phyloP scores from a whole-genome alignment of 2,797 vertebrate species.

The Silurus aristotelis region DNA sequence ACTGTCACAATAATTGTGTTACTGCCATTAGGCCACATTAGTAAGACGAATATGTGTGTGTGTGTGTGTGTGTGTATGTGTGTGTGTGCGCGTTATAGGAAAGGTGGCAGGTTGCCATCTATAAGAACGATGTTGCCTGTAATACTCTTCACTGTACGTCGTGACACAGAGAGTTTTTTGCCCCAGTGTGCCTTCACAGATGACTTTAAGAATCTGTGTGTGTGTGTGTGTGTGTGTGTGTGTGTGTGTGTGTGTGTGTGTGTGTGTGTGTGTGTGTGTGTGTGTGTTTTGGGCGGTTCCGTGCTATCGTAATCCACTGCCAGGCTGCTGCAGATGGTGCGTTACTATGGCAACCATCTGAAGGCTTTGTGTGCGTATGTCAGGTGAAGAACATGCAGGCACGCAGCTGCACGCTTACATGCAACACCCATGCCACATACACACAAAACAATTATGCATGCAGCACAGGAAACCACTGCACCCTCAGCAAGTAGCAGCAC shows the following conservation, averaged over 20 bases:
- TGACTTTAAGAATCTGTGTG: constrained; percentile 11
- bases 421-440: constrained; percentile 15
- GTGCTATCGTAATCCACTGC: constrained; percentile 37
- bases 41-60: not conserved
- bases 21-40: not conserved
- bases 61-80: not conserved
- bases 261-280: constrained; percentile 18
- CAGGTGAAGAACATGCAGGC: constrained; percentile 14
- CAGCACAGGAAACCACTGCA: constrained; percentile 30
- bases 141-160: constrained; percentile 44
- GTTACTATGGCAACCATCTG: constrained; percentile 49
- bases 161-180: constrained; percentile 47
- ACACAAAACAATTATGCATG: constrained; percentile 34
- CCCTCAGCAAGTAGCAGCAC: not conserved
- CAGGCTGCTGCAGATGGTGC: constrained; percentile 48
- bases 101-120: constrained; percentile 14
- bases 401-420: not conserved
- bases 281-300: constrained; percentile 7
- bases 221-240: constrained; percentile 20
- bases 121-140: constrained; percentile 21
- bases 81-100: constrained; percentile 19
- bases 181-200: constrained; percentile 22
- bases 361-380: constrained; percentile 17
- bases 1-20: not conserved
- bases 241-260: not conserved